Evolutionary conservation across 1,140 invertebrate species (phyloP), one percentile per base, ranked within the genome.

Genomic region (Aphelinus atriplicis): DNA sequence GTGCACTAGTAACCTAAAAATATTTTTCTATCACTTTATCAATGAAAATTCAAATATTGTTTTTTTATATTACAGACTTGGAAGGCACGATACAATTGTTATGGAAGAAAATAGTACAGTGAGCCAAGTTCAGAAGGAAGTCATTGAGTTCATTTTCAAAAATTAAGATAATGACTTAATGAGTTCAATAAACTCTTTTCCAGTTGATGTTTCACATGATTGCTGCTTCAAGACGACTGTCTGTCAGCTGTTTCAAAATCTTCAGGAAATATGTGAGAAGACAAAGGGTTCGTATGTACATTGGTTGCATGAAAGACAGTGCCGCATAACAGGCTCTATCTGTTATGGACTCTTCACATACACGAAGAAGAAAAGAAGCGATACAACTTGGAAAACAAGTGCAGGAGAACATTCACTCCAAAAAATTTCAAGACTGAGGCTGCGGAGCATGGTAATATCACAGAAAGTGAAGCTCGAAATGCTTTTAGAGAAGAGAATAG

Each of bases 361-460:
- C 57, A 10, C 26, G 1, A 58, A 69, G 3, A 62, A 58, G 46
- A 73, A 69, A 26, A 51, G 43, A 61, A 61, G 56, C 42, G 62
- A 74, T 42, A 57, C 57, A n/a, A 45, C 75, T 57, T 78, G 69
- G 63, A 53, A 47, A 67, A 71, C 47, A 78, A 78, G 48, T 71
- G 48, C 1, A 9, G 47, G 10, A 69, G 68, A 26, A 67, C 50
- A 42, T 78, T 75, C 48, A 51, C 53, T 50, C 55, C 72, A 3
- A 58, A 71, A 47, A 47, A 53, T 53, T 60, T 75, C 26, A 58
- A 62, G 48, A 46, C 60, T 62, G 10, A 58, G 5, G 53, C 26
- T 47, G 68, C 60, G 3, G 64, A 75, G n/a, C 63, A 78, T 58
- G 77, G 69, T 43, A 64, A 68, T 43, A 64, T 71, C 2, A 71